These are phyloP conservation scores for Alces alces DNA, from an alignment of 2,113 vertebrate genomes.

Conservation along the genomic window DNA sequence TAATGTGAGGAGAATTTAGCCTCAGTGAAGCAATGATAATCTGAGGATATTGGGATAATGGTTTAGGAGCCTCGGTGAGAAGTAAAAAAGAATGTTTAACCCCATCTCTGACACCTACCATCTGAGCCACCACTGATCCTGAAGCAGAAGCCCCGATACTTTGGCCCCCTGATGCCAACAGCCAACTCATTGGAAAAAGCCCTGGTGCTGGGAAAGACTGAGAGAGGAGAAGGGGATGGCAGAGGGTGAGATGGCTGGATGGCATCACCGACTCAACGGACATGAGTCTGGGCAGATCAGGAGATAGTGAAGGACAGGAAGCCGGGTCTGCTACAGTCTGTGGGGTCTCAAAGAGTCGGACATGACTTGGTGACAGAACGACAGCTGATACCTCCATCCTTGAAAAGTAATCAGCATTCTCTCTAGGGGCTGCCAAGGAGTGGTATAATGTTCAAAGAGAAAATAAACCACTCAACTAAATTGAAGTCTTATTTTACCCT, in stretches of 20 bases:
- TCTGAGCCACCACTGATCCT: background rate
- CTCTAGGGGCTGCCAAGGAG: background rate
- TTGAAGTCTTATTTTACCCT: background rate
- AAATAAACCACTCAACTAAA: background rate
- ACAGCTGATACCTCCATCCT: background rate
- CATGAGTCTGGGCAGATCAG: background rate
- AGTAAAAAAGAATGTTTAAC: background rate
- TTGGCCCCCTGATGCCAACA: background rate
- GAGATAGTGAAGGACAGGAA: background rate
- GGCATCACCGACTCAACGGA: background rate
- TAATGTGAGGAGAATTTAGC: background rate
- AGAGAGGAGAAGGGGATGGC: background rate
- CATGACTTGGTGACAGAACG: background rate
- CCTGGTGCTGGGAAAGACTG: background rate
- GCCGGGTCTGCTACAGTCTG: background rate
- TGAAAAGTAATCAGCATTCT: background rate
- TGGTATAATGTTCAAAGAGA: background rate
- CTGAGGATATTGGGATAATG: background rate
- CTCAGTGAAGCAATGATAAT: background rate
- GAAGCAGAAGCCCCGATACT: background rate
- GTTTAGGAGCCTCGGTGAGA: background rate
- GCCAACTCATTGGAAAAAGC: background rate
- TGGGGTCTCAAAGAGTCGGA: background rate
- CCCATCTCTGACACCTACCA: background rate
- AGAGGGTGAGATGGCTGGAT: background rate